Conservation (phyloP, 2,113 vertebrate species). For the Riparia riparia region DNA sequence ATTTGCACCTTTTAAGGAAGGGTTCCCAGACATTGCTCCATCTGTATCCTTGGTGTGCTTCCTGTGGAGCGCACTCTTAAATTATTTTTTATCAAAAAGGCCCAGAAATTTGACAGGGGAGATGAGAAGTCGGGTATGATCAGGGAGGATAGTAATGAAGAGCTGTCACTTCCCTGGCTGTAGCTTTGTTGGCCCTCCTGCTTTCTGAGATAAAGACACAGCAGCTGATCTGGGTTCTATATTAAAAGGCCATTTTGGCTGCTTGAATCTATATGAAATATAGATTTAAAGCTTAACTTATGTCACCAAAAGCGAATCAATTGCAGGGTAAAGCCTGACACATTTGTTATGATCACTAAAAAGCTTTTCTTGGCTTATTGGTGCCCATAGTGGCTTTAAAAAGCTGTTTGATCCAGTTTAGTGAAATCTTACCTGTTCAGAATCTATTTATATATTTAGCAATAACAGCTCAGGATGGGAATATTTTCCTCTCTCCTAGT, state of each 20-base stretch:
- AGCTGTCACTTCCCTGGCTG: slow-evolving; percentile 69
- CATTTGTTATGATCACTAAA: slow-evolving; percentile 52
- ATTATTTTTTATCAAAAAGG: slow-evolving; percentile 72
- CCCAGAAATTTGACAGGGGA: slow-evolving; percentile 72
- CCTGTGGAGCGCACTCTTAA: slow-evolving; percentile 27
- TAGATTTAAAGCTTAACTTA: slow-evolving; percentile 72
- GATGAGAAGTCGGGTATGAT: slow-evolving; percentile 65
- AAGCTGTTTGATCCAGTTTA: slow-evolving; percentile 14
- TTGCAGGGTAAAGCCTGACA: slow-evolving; percentile 47
- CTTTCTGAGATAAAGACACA: slow-evolving; percentile 73
- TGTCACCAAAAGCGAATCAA: slow-evolving; percentile 60
- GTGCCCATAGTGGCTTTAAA: slow-evolving; percentile 24
- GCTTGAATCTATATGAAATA: slow-evolving; percentile 74
- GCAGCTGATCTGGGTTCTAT: slow-evolving; percentile 56
- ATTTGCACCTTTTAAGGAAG: background rate
- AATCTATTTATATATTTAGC: background rate
- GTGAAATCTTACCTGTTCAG: background rate
- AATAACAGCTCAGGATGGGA: background rate
- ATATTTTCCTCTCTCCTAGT: background rate
- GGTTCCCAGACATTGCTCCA: slow-evolving; percentile 45
- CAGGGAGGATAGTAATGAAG: slow-evolving; percentile 66
- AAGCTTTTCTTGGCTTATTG: slow-evolving; percentile 44
- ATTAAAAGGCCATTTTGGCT: slow-evolving; percentile 69
- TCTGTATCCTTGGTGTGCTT: background rate
- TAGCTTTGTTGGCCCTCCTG: slow-evolving; percentile 73